A percentile compares a stretch with the other conserved stretches of the same genome.
phyloP scores from a whole-genome alignment of 2,888 invertebrate species.

The Erebia palarica region DNA sequence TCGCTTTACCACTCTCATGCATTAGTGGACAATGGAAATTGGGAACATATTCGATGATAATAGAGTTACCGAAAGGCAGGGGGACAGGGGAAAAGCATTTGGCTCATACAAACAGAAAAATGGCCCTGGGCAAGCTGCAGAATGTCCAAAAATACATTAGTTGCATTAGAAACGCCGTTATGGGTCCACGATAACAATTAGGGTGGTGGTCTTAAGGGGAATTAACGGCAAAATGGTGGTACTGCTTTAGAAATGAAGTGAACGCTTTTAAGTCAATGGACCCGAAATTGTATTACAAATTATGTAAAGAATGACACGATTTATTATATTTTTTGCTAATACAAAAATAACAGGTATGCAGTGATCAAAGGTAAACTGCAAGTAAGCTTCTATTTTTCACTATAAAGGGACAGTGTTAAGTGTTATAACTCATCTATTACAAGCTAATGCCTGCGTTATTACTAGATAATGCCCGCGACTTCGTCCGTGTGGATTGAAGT shows the following conservation, averaged over 20 bases:
- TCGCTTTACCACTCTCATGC: slow-evolving; percentile 62
- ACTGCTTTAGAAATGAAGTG: slow-evolving; percentile 58
- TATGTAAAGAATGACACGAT: not conserved
- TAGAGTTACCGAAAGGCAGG: slow-evolving; percentile 71
- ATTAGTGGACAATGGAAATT: slow-evolving; percentile 77
- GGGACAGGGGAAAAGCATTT: slow-evolving; percentile 66
- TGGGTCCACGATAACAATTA: slow-evolving; percentile 80
- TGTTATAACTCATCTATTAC: too few species aligned
- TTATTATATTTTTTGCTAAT: not conserved
- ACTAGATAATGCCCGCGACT: too few species aligned
- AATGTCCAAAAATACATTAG: slow-evolving; percentile 82
- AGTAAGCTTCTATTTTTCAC: too few species aligned
- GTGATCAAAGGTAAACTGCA: too few species aligned
- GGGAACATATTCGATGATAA: slow-evolving; percentile 81
- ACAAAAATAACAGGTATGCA: not conserved
- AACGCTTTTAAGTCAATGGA: slow-evolving; percentile 21
- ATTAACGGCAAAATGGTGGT: slow-evolving; percentile 72
- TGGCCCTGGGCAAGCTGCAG: slow-evolving; percentile 79
- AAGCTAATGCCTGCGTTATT: too few species aligned
- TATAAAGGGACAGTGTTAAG: too few species aligned
- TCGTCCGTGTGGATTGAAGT: too few species aligned
- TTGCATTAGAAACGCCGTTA: slow-evolving; percentile 80
- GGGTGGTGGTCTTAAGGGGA: slow-evolving; percentile 78
- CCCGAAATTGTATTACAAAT: slow-evolving; percentile 9
- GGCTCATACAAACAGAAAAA: slow-evolving; percentile 77